Percentiles rank a stretch among this genome's conserved stretches.
Conservation (phyloP, 2,113 vertebrate genomes). For the Leucosticte australis region DNA sequence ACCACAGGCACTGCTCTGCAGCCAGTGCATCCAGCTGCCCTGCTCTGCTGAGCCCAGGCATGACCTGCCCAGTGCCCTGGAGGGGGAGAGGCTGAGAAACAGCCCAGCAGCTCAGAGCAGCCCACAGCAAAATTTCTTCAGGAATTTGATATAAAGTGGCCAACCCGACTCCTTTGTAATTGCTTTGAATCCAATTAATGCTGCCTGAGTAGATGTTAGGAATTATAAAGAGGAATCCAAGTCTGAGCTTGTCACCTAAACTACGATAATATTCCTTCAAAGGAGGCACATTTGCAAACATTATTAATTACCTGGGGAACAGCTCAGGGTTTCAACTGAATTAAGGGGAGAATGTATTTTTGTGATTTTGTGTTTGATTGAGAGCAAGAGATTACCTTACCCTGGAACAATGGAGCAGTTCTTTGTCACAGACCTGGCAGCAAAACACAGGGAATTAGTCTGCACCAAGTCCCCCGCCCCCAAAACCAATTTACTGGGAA, state of each 20-base stretch:
- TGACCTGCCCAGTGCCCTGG: accelerated
- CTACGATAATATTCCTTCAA: conserved; percentile 17
- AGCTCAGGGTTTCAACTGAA: background rate
- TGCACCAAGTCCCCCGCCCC: background rate
- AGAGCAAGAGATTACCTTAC: background rate
- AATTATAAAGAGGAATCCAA: conserved; percentile 47
- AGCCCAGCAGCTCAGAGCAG: accelerated
- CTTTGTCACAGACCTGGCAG: conserved; percentile 28
- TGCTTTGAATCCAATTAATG: conserved; percentile 57
- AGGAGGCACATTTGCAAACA: background rate
- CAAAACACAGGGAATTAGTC: background rate
- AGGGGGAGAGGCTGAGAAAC: background rate
- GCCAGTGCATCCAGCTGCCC: background rate
- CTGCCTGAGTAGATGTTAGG: conserved; percentile 44
- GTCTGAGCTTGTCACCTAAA: conserved; percentile 1
- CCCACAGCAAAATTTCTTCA: background rate
- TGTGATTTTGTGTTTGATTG: background rate
- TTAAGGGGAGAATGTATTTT: background rate
- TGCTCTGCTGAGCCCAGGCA: background rate
- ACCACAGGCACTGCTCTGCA: background rate
- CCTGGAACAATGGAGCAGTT: background rate
- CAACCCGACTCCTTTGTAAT: conserved; percentile 21
- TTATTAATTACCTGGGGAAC: conserved; percentile 20
- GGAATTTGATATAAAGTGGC: conserved; percentile 23
- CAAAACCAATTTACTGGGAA: conserved; percentile 23